Percentiles rank a stretch among this genome's conserved stretches.
phyloP scores from a whole-genome alignment of 2,797 vertebrate genomes.

The Rhinoraja longicauda region DNA sequence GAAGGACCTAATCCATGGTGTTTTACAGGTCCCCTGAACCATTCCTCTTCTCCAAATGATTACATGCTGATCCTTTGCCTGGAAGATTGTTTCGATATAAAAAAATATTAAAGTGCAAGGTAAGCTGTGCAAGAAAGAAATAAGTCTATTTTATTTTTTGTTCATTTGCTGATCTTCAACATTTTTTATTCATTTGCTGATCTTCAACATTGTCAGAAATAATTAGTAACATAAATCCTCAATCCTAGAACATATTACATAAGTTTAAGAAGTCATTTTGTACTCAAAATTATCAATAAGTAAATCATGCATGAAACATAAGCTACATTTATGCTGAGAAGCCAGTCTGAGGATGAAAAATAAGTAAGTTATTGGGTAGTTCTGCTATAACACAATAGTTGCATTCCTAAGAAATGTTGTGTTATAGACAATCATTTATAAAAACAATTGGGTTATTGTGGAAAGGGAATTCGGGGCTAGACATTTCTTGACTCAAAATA shows the following conservation, averaged over 20 bases:
- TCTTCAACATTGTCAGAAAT: background rate
- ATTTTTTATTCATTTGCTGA: background rate
- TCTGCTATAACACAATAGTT: too few relatives aligned
- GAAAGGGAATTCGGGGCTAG: too few relatives aligned
- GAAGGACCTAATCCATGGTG: background rate
- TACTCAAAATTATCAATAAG: background rate
- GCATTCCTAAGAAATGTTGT: too few relatives aligned
- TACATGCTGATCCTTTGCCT: background rate
- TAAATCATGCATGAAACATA: too few relatives aligned
- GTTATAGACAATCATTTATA: too few relatives aligned
- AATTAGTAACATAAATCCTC: background rate
- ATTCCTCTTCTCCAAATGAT: background rate
- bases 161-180: background rate
- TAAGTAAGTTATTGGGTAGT: too few relatives aligned
- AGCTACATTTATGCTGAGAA: background rate
- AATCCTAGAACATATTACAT: background rate
- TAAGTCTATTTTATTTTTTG: background rate
- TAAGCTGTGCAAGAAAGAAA: background rate
- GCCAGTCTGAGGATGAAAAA: background rate
- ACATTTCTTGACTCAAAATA: too few relatives aligned
- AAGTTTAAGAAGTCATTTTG: background rate
- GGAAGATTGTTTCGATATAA: background rate
- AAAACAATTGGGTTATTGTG: too few relatives aligned
- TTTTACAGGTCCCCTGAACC: background rate
- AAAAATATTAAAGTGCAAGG: background rate